Base-by-base conservation (phyloP, 2,888 invertebrate species). In the Meteorus cinctellus region DNA sequence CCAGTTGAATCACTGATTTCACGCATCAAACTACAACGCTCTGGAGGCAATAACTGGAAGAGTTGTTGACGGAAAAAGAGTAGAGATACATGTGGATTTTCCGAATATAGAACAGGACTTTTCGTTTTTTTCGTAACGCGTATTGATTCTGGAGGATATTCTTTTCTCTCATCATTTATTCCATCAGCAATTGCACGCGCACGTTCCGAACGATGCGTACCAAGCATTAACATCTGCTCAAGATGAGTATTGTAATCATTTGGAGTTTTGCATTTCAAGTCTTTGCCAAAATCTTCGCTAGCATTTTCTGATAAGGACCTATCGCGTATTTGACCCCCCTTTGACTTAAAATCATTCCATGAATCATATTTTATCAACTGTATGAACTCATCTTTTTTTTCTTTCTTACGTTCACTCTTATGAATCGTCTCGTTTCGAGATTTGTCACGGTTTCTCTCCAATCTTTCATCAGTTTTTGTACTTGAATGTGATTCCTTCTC, bases 151-250 rank as follows among this genome's bases (percentile, higher is more conserved):
- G 89, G 89, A 29, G 86, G 89, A 82, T 83, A 89, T 72, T 85
- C 84, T 80, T 86, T 87, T 4, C 86, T 84, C 10, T 87, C 87
- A 48, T 84, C 82, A 59, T 65, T 63, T 12, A 84, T 74, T 68
- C 87, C 85, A 41, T 87, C 85, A 0, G 81, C 86, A 4, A 87
- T 60, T 8, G 86, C 81, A 8, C 85, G 78, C 65, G 79, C 82
- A 16, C 89, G 85, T 72, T 82, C 84, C 14, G 82, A 70, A 78
- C 84, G 86, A 67, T 76, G 74, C 73, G 87, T 81, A n/a, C 81
- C 84, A n/a, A 87, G 75, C 84, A 89, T 84, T 75, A 89, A 82
- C 86, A 89, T 88, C 77, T 89, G 87, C 31, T 88, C 85, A 12
- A 86, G 82, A 79, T 84, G 83, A 63, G 83, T 84, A 34, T 81